phyloP scores from a whole-genome alignment of 2,113 vertebrate species.

The Phoenicopterus ruber region DNA sequence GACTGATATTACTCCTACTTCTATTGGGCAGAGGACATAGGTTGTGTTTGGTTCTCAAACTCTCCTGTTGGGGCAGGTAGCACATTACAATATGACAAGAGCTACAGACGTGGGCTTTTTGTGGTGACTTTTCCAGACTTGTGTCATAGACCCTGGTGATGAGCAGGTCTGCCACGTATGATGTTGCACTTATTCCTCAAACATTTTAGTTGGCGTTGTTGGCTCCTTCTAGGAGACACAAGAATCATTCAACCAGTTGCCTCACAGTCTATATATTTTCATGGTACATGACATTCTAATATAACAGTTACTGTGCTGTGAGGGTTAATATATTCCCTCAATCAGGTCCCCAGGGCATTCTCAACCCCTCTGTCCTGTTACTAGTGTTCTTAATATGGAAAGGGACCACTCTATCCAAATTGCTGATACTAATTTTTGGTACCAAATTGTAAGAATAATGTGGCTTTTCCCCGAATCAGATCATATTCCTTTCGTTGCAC shows the following conservation, averaged over 20 bases:
- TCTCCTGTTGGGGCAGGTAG: not conserved
- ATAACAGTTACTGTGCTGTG: not conserved
- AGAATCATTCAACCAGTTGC: not conserved
- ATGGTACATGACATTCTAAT: not conserved
- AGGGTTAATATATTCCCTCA: not conserved
- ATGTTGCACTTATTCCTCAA: not conserved
- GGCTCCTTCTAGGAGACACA: not conserved
- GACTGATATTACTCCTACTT: not conserved
- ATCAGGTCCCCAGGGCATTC: not conserved
- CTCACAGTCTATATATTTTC: not conserved
- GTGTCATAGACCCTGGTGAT: not conserved
- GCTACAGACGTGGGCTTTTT: not conserved
- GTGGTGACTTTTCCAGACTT: not conserved
- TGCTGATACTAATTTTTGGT: not conserved
- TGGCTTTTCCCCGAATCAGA: not conserved
- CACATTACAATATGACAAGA: not conserved
- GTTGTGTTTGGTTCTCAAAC: not conserved
- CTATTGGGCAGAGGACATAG: not conserved
- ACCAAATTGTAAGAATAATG: not conserved
- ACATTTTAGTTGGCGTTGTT: not conserved
- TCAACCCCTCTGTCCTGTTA: not conserved
- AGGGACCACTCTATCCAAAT: not conserved
- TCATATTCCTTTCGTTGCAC: not conserved
- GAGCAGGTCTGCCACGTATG: not conserved
- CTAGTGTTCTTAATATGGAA: not conserved